Evolutionary conservation across 1,140 invertebrate genomes (phyloP).

Genomic region (Chlorops oryzae): DNA sequence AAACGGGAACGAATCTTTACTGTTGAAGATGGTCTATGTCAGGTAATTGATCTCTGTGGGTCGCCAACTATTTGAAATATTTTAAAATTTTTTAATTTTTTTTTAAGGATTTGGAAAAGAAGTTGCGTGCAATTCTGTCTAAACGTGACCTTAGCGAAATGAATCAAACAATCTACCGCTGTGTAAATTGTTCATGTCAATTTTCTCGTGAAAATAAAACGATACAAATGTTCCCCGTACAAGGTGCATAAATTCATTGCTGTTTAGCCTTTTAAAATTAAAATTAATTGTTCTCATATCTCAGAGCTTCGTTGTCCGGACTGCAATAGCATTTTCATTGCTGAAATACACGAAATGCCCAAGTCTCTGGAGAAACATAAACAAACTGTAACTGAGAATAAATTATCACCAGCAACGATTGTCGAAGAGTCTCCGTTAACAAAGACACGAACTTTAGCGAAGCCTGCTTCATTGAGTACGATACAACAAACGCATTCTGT

Average conservation of each 20-base stretch:
- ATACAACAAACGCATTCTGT: too few relatives aligned
- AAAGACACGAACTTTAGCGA: too few relatives aligned
- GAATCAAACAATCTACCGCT: slow-evolving; percentile 54
- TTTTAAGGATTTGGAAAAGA: slow-evolving; percentile 51
- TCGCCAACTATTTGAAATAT: not conserved
- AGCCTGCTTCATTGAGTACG: too few relatives aligned
- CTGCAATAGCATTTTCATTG: slow-evolving; percentile 55
- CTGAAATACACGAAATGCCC: slow-evolving; percentile 46
- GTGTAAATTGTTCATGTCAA: slow-evolving; percentile 57
- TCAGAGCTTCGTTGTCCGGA: slow-evolving; percentile 52
- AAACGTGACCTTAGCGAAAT: slow-evolving; percentile 51
- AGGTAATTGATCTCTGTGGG: slow-evolving; percentile 39
- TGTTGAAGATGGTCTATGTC: slow-evolving; percentile 53
- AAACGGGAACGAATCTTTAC: slow-evolving; percentile 54
- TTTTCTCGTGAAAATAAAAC: slow-evolving; percentile 54
- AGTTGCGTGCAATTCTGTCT: slow-evolving; percentile 50
- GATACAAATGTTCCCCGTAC: slow-evolving; percentile 8
- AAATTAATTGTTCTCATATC: slow-evolving; percentile 10
- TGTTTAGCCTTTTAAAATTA: slow-evolving; percentile 7
- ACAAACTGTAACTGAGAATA: slow-evolving; percentile 14
- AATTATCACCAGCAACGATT: slow-evolving; percentile 32
- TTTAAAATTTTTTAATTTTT: not conserved
- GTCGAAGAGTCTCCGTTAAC: slow-evolving; percentile 33
- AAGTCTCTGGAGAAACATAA: slow-evolving; percentile 25
- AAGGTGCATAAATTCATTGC: slow-evolving; percentile 16